phyloP scores from a whole-genome alignment of 1,140 invertebrate genomes.

The Trachymyrmex septentrionalis region DNA sequence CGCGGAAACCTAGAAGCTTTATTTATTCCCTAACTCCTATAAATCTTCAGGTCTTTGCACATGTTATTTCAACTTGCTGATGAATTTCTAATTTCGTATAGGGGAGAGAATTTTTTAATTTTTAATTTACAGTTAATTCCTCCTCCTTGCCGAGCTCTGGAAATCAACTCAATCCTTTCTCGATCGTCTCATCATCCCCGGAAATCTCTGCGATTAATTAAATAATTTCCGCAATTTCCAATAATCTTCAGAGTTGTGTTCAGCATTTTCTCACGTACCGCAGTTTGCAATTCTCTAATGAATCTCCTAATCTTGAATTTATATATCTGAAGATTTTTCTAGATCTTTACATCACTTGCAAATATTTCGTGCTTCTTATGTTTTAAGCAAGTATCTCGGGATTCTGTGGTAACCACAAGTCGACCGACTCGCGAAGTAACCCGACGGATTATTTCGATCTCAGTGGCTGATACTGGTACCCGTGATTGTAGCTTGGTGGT shows the following conservation, averaged over 20 bases:
- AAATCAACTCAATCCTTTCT: not conserved
- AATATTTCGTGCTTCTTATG: not conserved
- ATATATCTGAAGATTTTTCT: too few relatives aligned
- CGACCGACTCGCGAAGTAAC: slow-evolving; percentile 13
- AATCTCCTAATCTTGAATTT: not conserved
- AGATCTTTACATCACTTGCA: not conserved
- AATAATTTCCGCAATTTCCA: not conserved
- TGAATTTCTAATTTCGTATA: slow-evolving; percentile 15
- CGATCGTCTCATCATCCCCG: not conserved
- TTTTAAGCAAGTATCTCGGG: not conserved
- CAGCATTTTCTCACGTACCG: not conserved
- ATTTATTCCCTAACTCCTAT: slow-evolving; percentile 4
- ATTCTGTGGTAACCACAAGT: not conserved
- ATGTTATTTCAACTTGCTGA: slow-evolving; percentile 14
- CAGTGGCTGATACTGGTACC: slow-evolving; percentile 36
- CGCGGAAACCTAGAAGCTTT: slow-evolving; percentile 9
- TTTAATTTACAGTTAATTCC: slow-evolving; percentile 29
- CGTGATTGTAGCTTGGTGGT: slow-evolving; percentile 51
- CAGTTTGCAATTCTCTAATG: not conserved
- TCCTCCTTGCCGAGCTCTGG: not conserved
- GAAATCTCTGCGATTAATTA: slow-evolving; percentile 15
- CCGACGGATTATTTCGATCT: slow-evolving; percentile 56
- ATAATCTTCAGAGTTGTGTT: not conserved
- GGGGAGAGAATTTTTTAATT: not conserved
- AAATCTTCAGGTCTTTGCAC: slow-evolving; percentile 28